Percentiles rank a stretch among this genome's conserved stretches.
Evolutionary conservation across 2,113 vertebrate species (phyloP).

Genomic region (Oryzias javanicus): DNA sequence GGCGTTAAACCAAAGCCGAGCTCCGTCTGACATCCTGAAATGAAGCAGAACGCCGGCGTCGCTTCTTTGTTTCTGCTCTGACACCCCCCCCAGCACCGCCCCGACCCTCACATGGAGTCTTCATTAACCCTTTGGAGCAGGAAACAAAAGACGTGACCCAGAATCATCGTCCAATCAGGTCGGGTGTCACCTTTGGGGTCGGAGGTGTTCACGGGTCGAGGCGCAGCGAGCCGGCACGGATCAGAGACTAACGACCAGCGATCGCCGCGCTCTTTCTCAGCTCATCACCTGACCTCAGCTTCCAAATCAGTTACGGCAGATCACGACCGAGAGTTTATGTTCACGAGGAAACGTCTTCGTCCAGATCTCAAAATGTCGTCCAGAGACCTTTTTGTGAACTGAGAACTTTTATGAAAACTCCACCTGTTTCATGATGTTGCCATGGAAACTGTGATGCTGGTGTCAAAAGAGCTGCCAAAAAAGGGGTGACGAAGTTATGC

Average conservation of each 20-base stretch:
- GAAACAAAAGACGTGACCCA: constrained; percentile 63
- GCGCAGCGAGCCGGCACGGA: constrained; percentile 25
- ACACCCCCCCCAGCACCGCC: constrained; percentile 7
- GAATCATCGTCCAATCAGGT: constrained; percentile 49
- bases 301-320: background rate
- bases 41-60: constrained; percentile 21
- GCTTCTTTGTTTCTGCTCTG: constrained; percentile 7
- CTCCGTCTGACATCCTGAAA: constrained; percentile 31
- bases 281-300: constrained; percentile 25
- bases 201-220: constrained; percentile 48
- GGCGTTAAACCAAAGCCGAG: constrained; percentile 33
- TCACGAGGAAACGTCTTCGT: too few species aligned
- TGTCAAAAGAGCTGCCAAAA: too few species aligned
- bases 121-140: constrained; percentile 36
- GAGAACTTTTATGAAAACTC: too few species aligned
- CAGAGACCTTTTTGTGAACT: too few species aligned
- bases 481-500: too few species aligned
- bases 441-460: too few species aligned
- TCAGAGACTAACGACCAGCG: constrained; percentile 52
- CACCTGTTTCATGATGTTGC: too few species aligned
- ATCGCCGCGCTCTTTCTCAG: constrained; percentile 51
- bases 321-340: background rate
- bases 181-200: constrained; percentile 33
- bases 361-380: too few species aligned
- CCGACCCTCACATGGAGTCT: constrained; percentile 21